A percentile compares a stretch with the other conserved stretches of the same genome.
Evolutionary conservation across 37 sponge, comb jelly and placozoan genomes (phyloP).

Genomic region (Aphrocallistes beatrix): DNA sequence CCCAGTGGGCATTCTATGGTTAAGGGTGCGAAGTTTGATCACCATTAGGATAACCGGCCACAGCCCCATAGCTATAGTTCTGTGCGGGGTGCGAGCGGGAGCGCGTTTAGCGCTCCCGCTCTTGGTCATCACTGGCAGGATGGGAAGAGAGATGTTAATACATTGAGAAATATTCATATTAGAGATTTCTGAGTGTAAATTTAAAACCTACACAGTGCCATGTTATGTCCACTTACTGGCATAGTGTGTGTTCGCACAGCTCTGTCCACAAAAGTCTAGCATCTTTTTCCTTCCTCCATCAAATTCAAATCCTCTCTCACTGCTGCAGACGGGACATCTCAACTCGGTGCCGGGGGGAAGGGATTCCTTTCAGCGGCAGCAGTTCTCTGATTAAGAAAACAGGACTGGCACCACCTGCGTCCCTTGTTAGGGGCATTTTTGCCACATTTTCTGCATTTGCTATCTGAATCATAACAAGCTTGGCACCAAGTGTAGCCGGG

Average conservation of each 20-base stretch:
- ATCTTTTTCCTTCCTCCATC: neutral
- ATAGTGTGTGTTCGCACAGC: neutral
- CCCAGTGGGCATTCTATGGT: too few relatives aligned
- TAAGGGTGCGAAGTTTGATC: too few relatives aligned
- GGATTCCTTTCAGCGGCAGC: neutral
- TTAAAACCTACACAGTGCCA: too few relatives aligned
- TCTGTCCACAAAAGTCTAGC: conserved; percentile 8
- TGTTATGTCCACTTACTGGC: too few relatives aligned
- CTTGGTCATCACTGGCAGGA: too few relatives aligned
- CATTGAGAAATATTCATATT: too few relatives aligned
- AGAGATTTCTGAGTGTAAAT: too few relatives aligned
- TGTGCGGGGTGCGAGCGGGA: too few relatives aligned
- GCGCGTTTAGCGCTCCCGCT: too few relatives aligned
- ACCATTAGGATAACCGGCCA: too few relatives aligned
- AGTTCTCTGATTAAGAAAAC: neutral
- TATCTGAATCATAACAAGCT: neutral
- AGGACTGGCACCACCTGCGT: neutral
- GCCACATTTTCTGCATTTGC: neutral
- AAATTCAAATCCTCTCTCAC: neutral
- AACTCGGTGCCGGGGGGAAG: neutral
- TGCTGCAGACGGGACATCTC: neutral
- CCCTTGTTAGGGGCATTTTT: neutral
- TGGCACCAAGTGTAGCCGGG: neutral
- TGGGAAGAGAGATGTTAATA: too few relatives aligned
- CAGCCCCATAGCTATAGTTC: too few relatives aligned